Percentiles rank a stretch among this genome's conserved stretches.
Evolutionary conservation across 2,797 vertebrate genomes (phyloP).

Genomic region (Xiphorhynchus erythropygius): DNA sequence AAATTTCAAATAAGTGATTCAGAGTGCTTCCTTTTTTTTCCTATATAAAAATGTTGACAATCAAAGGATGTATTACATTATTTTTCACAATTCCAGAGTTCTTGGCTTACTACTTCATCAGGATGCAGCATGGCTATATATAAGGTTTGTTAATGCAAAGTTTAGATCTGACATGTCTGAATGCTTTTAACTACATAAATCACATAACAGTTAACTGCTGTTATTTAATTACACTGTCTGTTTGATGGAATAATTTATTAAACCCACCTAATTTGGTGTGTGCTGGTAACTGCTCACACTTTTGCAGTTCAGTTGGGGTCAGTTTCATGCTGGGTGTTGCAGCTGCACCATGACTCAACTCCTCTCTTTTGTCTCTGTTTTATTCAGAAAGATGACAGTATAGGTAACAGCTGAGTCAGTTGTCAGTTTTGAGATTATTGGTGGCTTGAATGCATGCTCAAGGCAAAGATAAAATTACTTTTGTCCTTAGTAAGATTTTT

Average conservation of each 20-base stretch:
- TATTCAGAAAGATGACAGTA: neutral
- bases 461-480: constrained; percentile 1
- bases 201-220: constrained; percentile 84
- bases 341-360: constrained; percentile 59
- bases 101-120: neutral
- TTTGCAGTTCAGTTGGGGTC: constrained; percentile 65
- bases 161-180: constrained; percentile 69
- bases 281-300: constrained; percentile 46
- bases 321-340: constrained; percentile 56
- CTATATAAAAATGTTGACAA: neutral
- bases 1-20: neutral
- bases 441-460: constrained; percentile 60
- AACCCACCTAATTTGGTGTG: constrained; percentile 82
- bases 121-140: neutral
- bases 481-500: neutral
- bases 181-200: constrained; percentile 82
- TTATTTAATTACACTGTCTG: constrained; percentile 90
- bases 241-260: constrained; percentile 81
- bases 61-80: neutral
- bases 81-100: neutral
- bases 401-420: constrained; percentile 34
- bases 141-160: neutral
- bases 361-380: constrained; percentile 48
- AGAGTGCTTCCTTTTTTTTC: neutral
- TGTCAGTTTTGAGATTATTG: constrained; percentile 26